Evolutionary conservation across 2,797 vertebrate species (phyloP), one percentile per base, ranked within the genome.

Genomic region (Coregonus sp.): DNA sequence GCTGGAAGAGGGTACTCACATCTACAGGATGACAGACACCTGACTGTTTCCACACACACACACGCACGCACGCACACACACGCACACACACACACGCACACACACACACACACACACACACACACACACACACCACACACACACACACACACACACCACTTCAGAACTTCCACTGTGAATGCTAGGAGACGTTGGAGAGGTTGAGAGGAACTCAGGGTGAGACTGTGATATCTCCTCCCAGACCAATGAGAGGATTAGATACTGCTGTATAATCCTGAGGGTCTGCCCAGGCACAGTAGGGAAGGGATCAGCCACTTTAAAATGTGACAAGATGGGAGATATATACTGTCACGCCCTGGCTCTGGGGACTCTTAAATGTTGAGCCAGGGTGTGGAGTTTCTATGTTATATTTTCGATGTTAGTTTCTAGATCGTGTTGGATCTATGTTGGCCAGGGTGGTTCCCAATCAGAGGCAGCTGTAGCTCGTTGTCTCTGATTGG

Each of bases 211-310:
- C 7, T 61, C 20, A 61, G 59, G 59, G 59, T 25, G 59, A n/a
- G n/a, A 25, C 20, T 61, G n/a, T 61, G 59, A 61, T 47, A 47
- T 47, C 40, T 47, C 40, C 40, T 3, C 40, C 40, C 40, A 12
- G 40, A 47, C 40, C 40, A 47, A 47, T 7, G n/a, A 61, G 7
- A 61, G n/a, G 59, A n/a, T 61, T 61, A 61, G 20, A 61, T 1
- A n/a, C 9, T 9, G 59, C 59, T 61, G 80, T 71, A 56, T 61
- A 25, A 61, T 3, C 59, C 59, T 61, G n/a, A 61, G n/a, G 18
- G n/a, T 61, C 20, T 11, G 9, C 20, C 6, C 59, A 9, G n/a
- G 59, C 59, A 61, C n/a, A 61, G 59, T 7, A n/a, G 7, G n/a
- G 9, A 25, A 61, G n/a, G 7, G 59, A 61, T 61, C 20, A 25